Percentiles rank a stretch among this genome's conserved stretches.
phyloP scores from a whole-genome alignment of 2,888 invertebrate genomes.

The Gymnoscelis rufifasciata region DNA sequence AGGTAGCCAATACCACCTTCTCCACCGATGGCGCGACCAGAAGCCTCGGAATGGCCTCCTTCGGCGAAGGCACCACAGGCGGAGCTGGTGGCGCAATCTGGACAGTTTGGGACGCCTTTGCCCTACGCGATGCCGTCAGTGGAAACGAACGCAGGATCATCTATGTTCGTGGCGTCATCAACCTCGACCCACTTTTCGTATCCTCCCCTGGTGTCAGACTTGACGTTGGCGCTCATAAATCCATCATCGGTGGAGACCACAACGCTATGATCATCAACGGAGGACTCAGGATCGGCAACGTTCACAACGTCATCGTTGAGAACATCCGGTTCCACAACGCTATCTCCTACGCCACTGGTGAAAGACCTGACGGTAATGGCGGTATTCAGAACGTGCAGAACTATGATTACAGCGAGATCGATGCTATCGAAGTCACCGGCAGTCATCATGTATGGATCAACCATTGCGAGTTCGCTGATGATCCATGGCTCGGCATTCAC shows the following conservation, averaged over 20 bases:
- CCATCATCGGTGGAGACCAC: constrained; percentile 10
- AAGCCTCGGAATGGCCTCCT: constrained; percentile 13
- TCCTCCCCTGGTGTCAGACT: constrained; percentile 19
- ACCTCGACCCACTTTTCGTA: constrained; percentile 15
- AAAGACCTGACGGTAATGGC: constrained; percentile 18
- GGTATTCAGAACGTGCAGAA: constrained; percentile 5
- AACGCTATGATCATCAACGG: constrained; percentile 14
- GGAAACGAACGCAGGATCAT: constrained; percentile 9
- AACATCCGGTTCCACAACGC: constrained; percentile 24
- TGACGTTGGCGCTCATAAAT: constrained; percentile 11
- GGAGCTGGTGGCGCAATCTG: constrained; percentile 21
- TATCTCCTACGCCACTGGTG: constrained; percentile 20
- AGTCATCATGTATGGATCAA: constrained; percentile 19
- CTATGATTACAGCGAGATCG: constrained; percentile 17
- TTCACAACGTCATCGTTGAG: constrained; percentile 20
- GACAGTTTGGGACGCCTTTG: constrained; percentile 21
- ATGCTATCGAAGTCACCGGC: constrained; percentile 13
- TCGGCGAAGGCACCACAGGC: constrained; percentile 19
- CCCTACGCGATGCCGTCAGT: constrained; percentile 16
- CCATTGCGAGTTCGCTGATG: constrained; percentile 24
- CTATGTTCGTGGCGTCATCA: constrained; percentile 18
- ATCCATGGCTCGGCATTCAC: constrained; percentile 18
- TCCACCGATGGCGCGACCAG: constrained; percentile 1
- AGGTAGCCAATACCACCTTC: constrained; percentile 3
- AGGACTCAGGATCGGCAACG: constrained; percentile 5